These are phyloP conservation scores for Itoplectis maculator DNA, from an alignment of 2,888 invertebrate species.

Conservation along the genomic window DNA sequence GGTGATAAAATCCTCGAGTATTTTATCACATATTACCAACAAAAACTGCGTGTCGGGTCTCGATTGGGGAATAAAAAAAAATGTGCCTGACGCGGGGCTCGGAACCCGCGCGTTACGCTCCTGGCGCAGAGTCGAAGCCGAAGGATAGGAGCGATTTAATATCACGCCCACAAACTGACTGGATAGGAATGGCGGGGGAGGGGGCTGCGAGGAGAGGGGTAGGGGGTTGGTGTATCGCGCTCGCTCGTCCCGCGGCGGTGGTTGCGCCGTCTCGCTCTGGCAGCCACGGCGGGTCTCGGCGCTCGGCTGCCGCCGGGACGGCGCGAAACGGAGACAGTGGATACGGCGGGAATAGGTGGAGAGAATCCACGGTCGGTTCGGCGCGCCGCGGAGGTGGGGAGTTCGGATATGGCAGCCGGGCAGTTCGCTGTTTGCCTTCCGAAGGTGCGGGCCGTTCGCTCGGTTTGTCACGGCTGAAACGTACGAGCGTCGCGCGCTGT, in stretches of 20 bases:
- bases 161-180: slow-evolving; percentile 81
- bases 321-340: slow-evolving; percentile 37
- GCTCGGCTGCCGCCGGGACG: slow-evolving; percentile 25
- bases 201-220: slow-evolving; percentile 30
- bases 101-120: slow-evolving; percentile 60
- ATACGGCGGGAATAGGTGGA: slow-evolving; percentile 45
- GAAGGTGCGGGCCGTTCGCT: slow-evolving; percentile 81
- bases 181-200: slow-evolving; percentile 37
- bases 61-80: too few relatives aligned
- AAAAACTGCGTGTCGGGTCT: too few relatives aligned
- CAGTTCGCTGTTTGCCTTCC: slow-evolving; percentile 84
- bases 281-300: too few relatives aligned
- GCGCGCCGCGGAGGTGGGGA: slow-evolving; percentile 76
- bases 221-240: slow-evolving; percentile 36
- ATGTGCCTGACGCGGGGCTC: slow-evolving; percentile 38
- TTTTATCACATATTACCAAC: too few relatives aligned
- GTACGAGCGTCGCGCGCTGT: slow-evolving; percentile 56
- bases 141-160: slow-evolving; percentile 82
- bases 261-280: slow-evolving; percentile 3
- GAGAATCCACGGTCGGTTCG: slow-evolving; percentile 52
- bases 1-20: too few relatives aligned
- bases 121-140: slow-evolving; percentile 64
- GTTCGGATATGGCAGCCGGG: slow-evolving; percentile 83
- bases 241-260: slow-evolving; percentile 17
- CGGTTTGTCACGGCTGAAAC: slow-evolving; percentile 63